Evolutionary conservation across 2,113 vertebrate genomes (phyloP).

Genomic region (Anoura caudifer): DNA sequence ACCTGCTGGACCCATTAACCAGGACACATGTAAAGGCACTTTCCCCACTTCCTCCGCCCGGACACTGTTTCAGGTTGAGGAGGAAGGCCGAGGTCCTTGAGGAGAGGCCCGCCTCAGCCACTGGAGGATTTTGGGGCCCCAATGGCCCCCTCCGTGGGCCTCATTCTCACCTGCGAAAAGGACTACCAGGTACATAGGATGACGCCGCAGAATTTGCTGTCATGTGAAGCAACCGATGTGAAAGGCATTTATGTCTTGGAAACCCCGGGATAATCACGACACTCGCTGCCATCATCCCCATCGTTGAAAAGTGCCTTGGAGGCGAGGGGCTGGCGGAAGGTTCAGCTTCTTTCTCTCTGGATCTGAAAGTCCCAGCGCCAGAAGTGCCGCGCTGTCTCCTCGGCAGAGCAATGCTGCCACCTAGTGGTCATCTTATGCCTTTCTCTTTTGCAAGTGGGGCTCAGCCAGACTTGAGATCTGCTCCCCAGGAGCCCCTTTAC

Average conservation of each 20-base stretch:
- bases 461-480: fast-evolving
- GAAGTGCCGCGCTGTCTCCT: fast-evolving
- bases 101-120: neutral
- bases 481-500: fast-evolving
- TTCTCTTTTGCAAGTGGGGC: neutral
- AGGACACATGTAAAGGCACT: fast-evolving
- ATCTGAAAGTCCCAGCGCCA: fast-evolving
- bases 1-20: too few species aligned
- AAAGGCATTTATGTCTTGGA: too few species aligned
- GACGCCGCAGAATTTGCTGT: neutral
- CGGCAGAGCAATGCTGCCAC: constrained; percentile 53
- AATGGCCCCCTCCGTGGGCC: fast-evolving
- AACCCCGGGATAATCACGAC: neutral
- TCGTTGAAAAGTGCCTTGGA: fast-evolving
- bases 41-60: fast-evolving
- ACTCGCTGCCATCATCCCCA: fast-evolving
- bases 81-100: neutral
- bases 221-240: fast-evolving
- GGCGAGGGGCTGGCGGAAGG: fast-evolving
- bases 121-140: neutral
- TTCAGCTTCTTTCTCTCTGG: fast-evolving
- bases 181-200: too few species aligned
- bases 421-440: fast-evolving
- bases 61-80: neutral
- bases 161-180: neutral